phyloP scores from a whole-genome alignment of 2,113 vertebrate genomes.

The Ophiodon elongatus region DNA sequence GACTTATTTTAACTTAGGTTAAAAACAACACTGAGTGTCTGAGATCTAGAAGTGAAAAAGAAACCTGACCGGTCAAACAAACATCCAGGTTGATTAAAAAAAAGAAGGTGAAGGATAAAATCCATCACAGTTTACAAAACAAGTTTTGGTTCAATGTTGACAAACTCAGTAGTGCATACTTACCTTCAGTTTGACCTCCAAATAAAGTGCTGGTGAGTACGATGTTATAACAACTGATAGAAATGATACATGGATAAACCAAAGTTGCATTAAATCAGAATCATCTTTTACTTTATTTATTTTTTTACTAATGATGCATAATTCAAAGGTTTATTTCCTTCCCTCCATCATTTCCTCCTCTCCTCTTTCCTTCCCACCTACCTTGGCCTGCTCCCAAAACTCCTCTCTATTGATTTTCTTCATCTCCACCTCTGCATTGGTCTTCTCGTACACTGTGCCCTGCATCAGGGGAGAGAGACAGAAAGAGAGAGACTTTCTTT shows the following conservation, averaged over 20 bases:
- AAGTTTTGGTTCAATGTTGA: no score
- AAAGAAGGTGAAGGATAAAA: no score
- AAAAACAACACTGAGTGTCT: no score
- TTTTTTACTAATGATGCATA: neutral
- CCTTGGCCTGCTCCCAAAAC: constrained; percentile 99
- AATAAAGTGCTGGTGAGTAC: neutral
- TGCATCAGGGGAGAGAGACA: constrained; percentile 64
- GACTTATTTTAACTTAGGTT: no score
- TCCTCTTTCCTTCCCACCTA: constrained; percentile 55
- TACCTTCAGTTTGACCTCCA: neutral
- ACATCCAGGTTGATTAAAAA: no score
- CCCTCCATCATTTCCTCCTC: neutral
- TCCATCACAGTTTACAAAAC: no score
- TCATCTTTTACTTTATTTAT: neutral
- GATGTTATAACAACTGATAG: neutral
- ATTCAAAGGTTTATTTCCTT: neutral
- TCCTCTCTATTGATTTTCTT: constrained; percentile 97
- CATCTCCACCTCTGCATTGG: constrained; percentile 97
- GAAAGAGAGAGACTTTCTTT: neutral
- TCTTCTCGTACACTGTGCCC: constrained; percentile 97
- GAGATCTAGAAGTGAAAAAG: no score
- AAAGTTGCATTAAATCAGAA: neutral
- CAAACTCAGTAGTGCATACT: no score
- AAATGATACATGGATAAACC: neutral
- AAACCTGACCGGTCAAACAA: no score